Base-by-base conservation (phyloP, 2,797 vertebrate genomes). In the Cirrhinus molitorella region DNA sequence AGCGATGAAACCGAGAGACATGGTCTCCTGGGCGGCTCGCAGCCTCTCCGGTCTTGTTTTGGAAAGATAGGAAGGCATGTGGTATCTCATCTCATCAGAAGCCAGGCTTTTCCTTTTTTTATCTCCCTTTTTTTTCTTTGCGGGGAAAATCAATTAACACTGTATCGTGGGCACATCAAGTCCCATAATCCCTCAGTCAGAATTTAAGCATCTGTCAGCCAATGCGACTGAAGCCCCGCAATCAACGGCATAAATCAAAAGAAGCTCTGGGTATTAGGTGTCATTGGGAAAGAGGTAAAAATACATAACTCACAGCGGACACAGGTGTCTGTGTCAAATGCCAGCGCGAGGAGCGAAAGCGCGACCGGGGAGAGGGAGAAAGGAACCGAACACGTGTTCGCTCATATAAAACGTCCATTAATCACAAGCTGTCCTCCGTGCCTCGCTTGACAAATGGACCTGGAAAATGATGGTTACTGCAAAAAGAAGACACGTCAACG, bases 381-480 rank as follows among this genome's bases (percentile, higher is more conserved):
- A 87, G 85, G 85, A 85, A 86, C 51, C 53, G 68, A 89, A 89
- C 86, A 85, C 86, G 88, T 89, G 90, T 85, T 89, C 43, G 23
- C 87, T 86, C 83, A 85, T 89, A 90, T 89, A 81, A 92, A 92
- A 77, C 31, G 55, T 79, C 70, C 87, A 94, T 93, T 93, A 93
- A 94, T 95, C 93, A 93, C 81, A 31, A 80, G 72, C 88, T 87
- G 86, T 91, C 89, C 87, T 87, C 81, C 59, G 86, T n/a, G 84
- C 86, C 91, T 87, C 83, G 84, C 86, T 88, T 93, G 93, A 95
- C 90, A 90, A 93, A 94, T 94, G 91, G 91, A 92, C 91, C 86
- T 19, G 40, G 86, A 90, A 92, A 93, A 91, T 91, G 90, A 93
- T 93, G 91, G 92, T 86, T 94, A 91, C 91, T 81, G 83, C 67